Base-by-base conservation (phyloP, 2,797 vertebrate species). In the Manis javanica region DNA sequence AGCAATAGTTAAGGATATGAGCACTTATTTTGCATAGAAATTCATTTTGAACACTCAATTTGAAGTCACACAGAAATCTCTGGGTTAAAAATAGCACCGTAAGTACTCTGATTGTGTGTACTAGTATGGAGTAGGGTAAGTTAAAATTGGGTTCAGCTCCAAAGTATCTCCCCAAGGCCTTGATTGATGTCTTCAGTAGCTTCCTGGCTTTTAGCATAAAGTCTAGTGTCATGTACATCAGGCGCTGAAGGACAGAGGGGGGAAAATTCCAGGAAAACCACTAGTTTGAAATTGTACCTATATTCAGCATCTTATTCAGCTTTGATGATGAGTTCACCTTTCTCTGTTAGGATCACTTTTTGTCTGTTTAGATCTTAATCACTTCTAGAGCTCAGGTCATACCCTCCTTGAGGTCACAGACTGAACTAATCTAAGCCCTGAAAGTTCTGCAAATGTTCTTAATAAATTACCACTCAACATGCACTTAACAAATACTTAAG, bases 11-110 rank as follows among this genome's bases (percentile, higher is more conserved):
- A 46, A 64, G 42, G 59, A 26, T 26, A 15, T 31, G 34, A 11
- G 7, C 16, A 94, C 93, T 63, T 71, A 75, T 79, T 95, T 79
- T 82, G 21, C 37, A 46, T 16, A 13, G 61, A 51, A 75, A 75
- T 61, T 53, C 72, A 90, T 94, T 95, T 91, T 90, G 87, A 89
- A 79, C 19, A 29, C 21, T 91, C 64, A 23, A 3, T 55, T 88
- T 94, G 89, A 72, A 94, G 71, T 87, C 63, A 29, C 13, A 26
- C 9, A 71, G 3, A 42, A 66, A 91, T 2, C 29, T 77, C 24
- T 19, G 18, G 7, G 57, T 37, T 83, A 64, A 66, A 74, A n/a
- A 51, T 39, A 18, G 34, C 7, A 59, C 16, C 5, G 21, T 11
- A 1, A 19, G 42, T 39, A 21, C 23, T 63, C 1, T n/a, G 55